These are phyloP conservation scores for Chloroceryle inda DNA, from an alignment of 2,797 vertebrate genomes.

Conservation along the genomic window DNA sequence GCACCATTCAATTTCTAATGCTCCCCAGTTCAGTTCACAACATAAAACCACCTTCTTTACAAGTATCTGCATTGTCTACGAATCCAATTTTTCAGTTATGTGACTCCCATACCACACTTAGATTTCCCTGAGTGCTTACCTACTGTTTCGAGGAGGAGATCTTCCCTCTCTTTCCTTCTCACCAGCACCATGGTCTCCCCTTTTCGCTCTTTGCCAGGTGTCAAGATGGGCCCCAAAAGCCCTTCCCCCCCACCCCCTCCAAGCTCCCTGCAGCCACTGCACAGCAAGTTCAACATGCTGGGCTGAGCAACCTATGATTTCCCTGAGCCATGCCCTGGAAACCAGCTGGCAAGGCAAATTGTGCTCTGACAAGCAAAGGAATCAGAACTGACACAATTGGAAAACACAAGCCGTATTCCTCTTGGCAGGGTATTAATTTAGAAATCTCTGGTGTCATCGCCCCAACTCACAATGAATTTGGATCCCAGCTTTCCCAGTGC, in stretches of 20 bases:
- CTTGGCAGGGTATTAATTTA: constrained; percentile 59
- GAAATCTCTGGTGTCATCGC: constrained; percentile 41
- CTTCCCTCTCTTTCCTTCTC: not conserved
- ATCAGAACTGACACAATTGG: constrained; percentile 7
- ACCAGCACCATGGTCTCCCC: not conserved
- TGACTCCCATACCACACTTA: not conserved
- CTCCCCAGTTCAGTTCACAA: not conserved
- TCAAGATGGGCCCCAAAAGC: not conserved
- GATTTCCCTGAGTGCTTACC: not conserved
- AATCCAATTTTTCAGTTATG: not conserved
- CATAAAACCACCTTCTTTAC: not conserved
- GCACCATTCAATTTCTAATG: not conserved
- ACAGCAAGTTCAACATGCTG: rapidly evolving
- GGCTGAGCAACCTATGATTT: not conserved
- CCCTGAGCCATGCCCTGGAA: not conserved
- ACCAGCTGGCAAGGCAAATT: constrained; percentile 3
- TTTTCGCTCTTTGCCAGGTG: not conserved
- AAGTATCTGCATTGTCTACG: not conserved
- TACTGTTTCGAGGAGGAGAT: not conserved
- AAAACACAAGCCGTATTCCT: constrained; percentile 46
- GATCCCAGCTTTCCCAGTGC: constrained; percentile 9
- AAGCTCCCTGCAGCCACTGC: not conserved
- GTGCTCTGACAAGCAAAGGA: constrained; percentile 18
- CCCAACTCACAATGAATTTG: constrained; percentile 46
- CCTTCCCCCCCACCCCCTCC: rapidly evolving